These are phyloP conservation scores for Dufourea novaeangliae DNA, from an alignment of 1,140 invertebrate species.

Conservation along the genomic window DNA sequence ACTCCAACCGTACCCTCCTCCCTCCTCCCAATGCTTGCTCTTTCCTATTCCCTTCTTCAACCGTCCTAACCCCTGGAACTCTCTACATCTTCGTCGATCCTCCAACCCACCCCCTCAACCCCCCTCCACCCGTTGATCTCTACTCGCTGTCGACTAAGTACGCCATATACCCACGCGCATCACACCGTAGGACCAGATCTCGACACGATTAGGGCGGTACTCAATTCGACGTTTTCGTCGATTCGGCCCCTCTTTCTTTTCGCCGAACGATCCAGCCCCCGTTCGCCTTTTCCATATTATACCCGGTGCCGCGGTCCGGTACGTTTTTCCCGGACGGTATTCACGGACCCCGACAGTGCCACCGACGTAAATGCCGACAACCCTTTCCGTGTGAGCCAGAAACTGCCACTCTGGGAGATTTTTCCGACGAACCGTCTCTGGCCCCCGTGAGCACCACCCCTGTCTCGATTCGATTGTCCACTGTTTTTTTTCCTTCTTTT, in stretches of 20 bases:
- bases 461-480: background rate
- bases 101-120: constrained; percentile 15
- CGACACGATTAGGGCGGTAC: constrained; percentile 69
- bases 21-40: background rate
- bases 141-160: constrained; percentile 61
- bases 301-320: background rate
- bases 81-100: constrained; percentile 31
- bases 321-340: constrained; percentile 55
- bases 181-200: constrained; percentile 67
- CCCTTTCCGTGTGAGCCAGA: constrained; percentile 59
- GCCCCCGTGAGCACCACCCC: background rate
- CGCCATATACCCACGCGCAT: constrained; percentile 65
- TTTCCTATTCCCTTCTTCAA: constrained; percentile 4
- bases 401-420: constrained; percentile 39
- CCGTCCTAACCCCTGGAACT: background rate
- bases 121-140: constrained; percentile 48
- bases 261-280: constrained; percentile 30
- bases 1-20: constrained; percentile 40
- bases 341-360: background rate
- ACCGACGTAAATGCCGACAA: constrained; percentile 61
- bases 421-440: background rate
- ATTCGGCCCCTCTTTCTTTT: constrained; percentile 64
- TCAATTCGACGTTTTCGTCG: constrained; percentile 68
- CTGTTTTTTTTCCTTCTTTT: constrained; percentile 1
- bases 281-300: too few species aligned